Evolutionary conservation across 2,113 vertebrate genomes (phyloP).

Genomic region (Hippocampus barbouri): DNA sequence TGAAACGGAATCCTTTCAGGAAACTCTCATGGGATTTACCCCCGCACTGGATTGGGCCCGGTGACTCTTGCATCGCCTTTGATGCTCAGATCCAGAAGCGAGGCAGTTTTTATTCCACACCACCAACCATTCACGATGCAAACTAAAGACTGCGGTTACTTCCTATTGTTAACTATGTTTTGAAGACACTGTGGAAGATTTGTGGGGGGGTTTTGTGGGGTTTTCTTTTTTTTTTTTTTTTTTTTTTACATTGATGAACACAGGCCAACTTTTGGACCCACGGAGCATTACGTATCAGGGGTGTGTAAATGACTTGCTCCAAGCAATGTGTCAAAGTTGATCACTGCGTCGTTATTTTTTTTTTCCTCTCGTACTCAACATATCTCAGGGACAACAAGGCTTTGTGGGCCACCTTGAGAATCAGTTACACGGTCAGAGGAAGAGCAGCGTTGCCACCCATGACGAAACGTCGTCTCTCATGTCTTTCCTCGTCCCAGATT

Average conservation of each 20-base stretch:
- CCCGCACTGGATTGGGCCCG: conserved; percentile 37
- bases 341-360: conserved; percentile 54
- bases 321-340: conserved; percentile 53
- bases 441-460: conserved; percentile 31
- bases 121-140: conserved; percentile 53
- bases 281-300: conserved; percentile 64
- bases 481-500: conserved; percentile 5
- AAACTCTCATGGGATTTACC: conserved; percentile 44
- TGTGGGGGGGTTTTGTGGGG: conserved; percentile 22
- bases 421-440: conserved; percentile 43
- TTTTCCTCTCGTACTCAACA: conserved; percentile 36
- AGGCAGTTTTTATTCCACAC: conserved; percentile 29
- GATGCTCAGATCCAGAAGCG: conserved; percentile 50
- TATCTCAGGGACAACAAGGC: conserved; percentile 63
- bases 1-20: conserved; percentile 70
- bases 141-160: conserved; percentile 62
- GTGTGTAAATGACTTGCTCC: conserved; percentile 52
- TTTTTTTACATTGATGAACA: conserved; percentile 47
- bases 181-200: conserved; percentile 72
- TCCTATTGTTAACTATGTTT: conserved; percentile 66
- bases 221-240: conserved; percentile 28
- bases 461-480: conserved; percentile 15
- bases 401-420: conserved; percentile 65
- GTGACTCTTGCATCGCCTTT: conserved; percentile 44
- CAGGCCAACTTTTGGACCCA: conserved; percentile 52